A percentile compares a stretch with the other conserved stretches of the same genome.
These are phyloP conservation scores for Helicoverpa armigera DNA, from an alignment of 1,140 invertebrate species.

Conservation along the genomic window DNA sequence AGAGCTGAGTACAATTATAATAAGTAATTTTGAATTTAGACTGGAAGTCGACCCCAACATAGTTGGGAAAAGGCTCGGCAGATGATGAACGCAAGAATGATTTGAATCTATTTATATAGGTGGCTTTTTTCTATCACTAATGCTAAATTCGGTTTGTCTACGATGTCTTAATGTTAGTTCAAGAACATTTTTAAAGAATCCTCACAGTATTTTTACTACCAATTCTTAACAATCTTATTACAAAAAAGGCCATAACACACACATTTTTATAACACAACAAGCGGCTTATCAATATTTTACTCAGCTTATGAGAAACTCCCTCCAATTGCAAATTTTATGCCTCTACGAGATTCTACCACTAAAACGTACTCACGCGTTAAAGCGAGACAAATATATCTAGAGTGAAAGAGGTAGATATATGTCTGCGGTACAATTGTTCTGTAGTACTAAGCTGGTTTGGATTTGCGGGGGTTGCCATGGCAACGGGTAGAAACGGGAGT, in stretches of 20 bases:
- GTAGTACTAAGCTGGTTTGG: slow-evolving; percentile 6
- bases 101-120: too few species aligned
- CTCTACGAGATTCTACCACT: slow-evolving; percentile 15
- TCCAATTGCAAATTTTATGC: slow-evolving; percentile 45
- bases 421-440: neutral
- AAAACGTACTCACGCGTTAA: neutral
- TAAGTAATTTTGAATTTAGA: too few species aligned
- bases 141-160: too few species aligned
- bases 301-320: neutral
- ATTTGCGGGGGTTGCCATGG: neutral
- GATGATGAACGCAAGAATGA: too few species aligned
- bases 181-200: too few species aligned
- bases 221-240: neutral
- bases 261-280: neutral
- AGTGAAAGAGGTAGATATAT: neutral
- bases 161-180: too few species aligned
- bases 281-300: slow-evolving; percentile 45
- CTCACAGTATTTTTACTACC: too few species aligned
- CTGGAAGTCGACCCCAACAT: too few species aligned
- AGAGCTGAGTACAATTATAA: too few species aligned
- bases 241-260: neutral
- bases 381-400: neutral
- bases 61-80: too few species aligned
- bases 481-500: neutral
- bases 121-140: too few species aligned